Conservation (phyloP, 2,113 vertebrate species). For the Recurvirostra avosetta region DNA sequence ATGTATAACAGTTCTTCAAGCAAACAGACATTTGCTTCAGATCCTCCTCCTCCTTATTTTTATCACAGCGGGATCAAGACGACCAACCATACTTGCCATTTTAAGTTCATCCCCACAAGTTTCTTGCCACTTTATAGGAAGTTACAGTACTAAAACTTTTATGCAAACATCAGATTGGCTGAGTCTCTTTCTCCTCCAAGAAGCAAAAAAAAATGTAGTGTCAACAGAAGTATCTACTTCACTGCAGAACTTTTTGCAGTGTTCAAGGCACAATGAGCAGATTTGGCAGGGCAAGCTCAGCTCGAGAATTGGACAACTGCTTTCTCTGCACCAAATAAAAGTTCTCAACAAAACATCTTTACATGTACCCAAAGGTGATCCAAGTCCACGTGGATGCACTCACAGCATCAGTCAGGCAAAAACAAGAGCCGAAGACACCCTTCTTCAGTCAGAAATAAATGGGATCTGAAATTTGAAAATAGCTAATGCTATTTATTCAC, state of each 20-base stretch:
- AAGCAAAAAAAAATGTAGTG: not conserved
- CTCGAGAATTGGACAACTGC: accelerated
- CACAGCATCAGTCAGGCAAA: not conserved
- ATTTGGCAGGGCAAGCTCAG: not conserved
- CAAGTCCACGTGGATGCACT: not conserved
- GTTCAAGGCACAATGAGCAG: not conserved
- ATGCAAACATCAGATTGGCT: not conserved
- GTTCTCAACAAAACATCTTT: not conserved
- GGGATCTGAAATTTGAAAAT: not conserved
- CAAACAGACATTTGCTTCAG: not conserved
- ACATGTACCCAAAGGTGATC: not conserved
- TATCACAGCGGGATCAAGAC: not conserved
- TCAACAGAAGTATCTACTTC: not conserved
- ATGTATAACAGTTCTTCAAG: not conserved
- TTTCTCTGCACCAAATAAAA: not conserved
- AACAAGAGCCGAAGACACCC: not conserved
- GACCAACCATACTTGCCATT: not conserved
- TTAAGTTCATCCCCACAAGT: not conserved
- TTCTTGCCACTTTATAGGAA: not conserved
- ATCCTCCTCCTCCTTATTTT: not conserved
- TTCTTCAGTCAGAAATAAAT: not conserved
- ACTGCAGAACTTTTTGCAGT: not conserved
- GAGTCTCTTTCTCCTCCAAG: not conserved
- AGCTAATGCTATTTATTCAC: not conserved
- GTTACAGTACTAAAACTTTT: not conserved